Evolutionary conservation across 2,113 vertebrate species (phyloP), one percentile per base, ranked within the genome.

Genomic region (Canis aureus): DNA sequence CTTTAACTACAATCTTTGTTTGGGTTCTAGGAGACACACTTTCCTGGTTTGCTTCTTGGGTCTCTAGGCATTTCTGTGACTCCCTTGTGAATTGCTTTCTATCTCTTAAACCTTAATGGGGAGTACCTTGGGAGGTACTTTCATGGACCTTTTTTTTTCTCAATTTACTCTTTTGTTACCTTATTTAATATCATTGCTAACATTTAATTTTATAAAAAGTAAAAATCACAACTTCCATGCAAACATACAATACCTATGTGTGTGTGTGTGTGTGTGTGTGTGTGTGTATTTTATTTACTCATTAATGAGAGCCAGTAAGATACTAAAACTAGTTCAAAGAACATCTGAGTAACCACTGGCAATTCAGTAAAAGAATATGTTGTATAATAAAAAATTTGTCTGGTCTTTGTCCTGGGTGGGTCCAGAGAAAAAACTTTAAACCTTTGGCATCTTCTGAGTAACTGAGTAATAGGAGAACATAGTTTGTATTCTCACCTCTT

Each of bases 181-280:
- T 92, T 55, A 89, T 9, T 96, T 89, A 92, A 79, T 25, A 23
- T 11, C 55, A 19, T 22, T 76, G 19, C 38, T 91, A 51, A 91
- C 53, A 8, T 85, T 96, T 97, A 76, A 96, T 62, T 96, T 91
- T 66, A 69, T 76, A 81, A 95, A 96, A 85, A 29, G 62, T 60
- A 92, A 86, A 86, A 95, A 88, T 66, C 22, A 78, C 82, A 59
- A 82, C 66, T 90, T 97, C 73, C 25, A 67, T 80, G 59, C 4
- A 97, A 96, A 80, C 90, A 84, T 76, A 20, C 35, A 82, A 90
- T 55, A 49, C 38, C 93, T 12, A 86, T 27, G 15, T 16, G 23
- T 16, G 64, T 43, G 43, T 43, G 43, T 43, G 43, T 35, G 35
- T 43, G 43, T 43, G 43, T 43, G 43, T 43, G 43, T 43, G 43